These are phyloP conservation scores for Hydropotes inermis DNA, from an alignment of 2,113 vertebrate genomes.

Conservation along the genomic window DNA sequence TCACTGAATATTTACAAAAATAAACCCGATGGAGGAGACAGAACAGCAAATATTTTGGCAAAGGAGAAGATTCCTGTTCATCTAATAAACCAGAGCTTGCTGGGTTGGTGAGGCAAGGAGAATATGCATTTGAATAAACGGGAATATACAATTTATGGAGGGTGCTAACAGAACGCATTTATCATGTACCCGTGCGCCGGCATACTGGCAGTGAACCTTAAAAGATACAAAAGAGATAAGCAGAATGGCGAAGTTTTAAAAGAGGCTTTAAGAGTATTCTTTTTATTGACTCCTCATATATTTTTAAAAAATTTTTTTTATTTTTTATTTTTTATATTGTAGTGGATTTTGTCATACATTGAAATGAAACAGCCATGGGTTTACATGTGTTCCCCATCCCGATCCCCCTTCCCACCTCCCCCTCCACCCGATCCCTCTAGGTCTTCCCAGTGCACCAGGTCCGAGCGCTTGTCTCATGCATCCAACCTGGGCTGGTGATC, in stretches of 20 bases:
- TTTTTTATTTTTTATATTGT: no score
- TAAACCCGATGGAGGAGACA: not conserved
- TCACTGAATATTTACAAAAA: not conserved
- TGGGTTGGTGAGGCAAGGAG: not conserved
- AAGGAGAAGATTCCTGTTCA: not conserved
- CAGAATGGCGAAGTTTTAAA: not conserved
- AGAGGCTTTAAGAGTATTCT: not conserved
- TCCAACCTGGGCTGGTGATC: no score
- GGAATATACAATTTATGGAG: not conserved
- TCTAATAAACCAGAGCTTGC: conserved; percentile 1
- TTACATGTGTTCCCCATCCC: no score
- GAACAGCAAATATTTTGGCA: not conserved
- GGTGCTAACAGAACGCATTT: not conserved
- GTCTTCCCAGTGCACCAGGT: no score
- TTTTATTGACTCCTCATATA: not conserved
- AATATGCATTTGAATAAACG: not conserved
- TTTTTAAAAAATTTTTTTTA: no score
- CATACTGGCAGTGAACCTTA: not conserved
- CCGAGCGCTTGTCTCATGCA: no score
- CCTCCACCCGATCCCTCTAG: no score
- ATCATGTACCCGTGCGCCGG: not conserved
- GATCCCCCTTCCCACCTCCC: no score
- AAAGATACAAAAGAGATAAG: not conserved
- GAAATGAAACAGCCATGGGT: no score
- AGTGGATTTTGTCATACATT: no score